Evolutionary conservation across 2,888 invertebrate genomes (phyloP).

Genomic region (Helobdella robusta): DNA sequence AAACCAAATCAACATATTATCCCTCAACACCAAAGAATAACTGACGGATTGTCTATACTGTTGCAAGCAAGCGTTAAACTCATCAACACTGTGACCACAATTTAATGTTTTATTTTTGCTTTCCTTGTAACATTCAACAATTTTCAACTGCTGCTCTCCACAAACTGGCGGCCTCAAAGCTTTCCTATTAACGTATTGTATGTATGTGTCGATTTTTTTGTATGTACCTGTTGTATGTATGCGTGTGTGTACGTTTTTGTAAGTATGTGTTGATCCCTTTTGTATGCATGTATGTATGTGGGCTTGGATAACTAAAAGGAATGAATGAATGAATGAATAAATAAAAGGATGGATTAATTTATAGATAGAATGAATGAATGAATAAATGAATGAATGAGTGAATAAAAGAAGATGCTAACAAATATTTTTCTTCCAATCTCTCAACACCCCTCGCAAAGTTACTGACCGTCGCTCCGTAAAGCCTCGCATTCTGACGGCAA

Average conservation of each 20-base stretch:
- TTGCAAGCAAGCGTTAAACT: slow-evolving; percentile 19
- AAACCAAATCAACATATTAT: not conserved
- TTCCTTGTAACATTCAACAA: slow-evolving; percentile 9
- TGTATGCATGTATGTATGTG: no score
- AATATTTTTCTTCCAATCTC: slow-evolving; percentile 11
- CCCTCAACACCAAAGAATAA: not conserved
- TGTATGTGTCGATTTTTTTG: no score
- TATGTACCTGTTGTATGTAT: no score
- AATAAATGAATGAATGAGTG: no score
- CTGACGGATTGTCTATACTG: not conserved
- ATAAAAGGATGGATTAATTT: not conserved
- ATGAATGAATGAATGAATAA: no score
- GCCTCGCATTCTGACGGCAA: slow-evolving; percentile 7
- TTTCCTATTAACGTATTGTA: no score
- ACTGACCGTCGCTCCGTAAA: slow-evolving; percentile 15
- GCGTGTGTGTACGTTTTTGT: no score
- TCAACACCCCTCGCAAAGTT: not conserved
- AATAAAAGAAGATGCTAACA: no score
- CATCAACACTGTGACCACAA: not conserved
- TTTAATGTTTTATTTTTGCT: slow-evolving; percentile 11
- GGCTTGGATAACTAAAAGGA: no score
- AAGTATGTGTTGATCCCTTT: no score
- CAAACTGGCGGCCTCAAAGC: slow-evolving; percentile 6
- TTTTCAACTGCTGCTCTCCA: not conserved
- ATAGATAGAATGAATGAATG: no score